phyloP scores from a whole-genome alignment of 2,888 invertebrate species.

The Aricia artaxerxes region DNA sequence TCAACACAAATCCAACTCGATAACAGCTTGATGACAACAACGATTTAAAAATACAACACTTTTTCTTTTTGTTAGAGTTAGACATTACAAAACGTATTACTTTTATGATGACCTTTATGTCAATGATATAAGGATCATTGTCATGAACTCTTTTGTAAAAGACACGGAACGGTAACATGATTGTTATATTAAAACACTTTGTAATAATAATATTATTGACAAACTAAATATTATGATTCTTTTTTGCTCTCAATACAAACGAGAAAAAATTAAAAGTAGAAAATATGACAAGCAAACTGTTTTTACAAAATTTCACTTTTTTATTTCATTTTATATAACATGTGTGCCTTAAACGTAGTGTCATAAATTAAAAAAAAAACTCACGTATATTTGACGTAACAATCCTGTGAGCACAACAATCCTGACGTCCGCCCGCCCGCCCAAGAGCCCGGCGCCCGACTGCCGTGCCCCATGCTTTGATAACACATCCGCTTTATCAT shows the following conservation, averaged over 20 bases:
- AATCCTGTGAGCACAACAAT: slow-evolving; percentile 6
- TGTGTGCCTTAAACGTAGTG: background rate
- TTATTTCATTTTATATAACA: background rate
- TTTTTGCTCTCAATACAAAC: too few species aligned
- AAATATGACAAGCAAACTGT: too few species aligned
- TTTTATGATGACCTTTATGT: background rate
- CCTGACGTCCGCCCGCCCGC: slow-evolving; percentile 32
- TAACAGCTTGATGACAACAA: slow-evolving; percentile 8
- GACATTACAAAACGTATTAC: background rate
- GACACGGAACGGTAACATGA: background rate
- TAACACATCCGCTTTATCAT: slow-evolving; percentile 26
- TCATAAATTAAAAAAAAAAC: slow-evolving; percentile 1
- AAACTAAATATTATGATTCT: too few species aligned
- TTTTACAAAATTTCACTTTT: background rate
- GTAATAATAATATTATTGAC: too few species aligned
- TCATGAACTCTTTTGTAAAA: background rate
- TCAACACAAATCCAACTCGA: background rate
- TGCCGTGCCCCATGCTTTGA: slow-evolving; percentile 36
- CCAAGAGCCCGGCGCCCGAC: slow-evolving; percentile 40
- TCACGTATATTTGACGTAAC: background rate
- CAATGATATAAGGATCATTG: background rate
- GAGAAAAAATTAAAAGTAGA: too few species aligned
- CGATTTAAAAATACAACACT: background rate
- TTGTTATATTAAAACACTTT: background rate
- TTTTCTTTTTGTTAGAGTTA: background rate